Base-by-base conservation (phyloP, 2,113 vertebrate genomes). In the Empidonax traillii region DNA sequence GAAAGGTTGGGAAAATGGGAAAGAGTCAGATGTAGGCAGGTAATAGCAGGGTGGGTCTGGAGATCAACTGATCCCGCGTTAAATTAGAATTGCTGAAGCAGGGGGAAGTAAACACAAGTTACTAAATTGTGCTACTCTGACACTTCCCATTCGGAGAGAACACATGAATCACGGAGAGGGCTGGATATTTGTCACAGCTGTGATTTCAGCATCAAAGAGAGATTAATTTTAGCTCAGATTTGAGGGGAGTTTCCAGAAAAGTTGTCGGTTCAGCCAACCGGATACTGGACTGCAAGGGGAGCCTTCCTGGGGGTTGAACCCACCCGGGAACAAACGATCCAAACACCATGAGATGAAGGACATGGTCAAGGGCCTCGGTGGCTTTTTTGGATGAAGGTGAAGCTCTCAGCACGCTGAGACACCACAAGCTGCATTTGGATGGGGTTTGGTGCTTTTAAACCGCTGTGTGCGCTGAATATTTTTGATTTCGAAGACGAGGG, bases 141-240 rank as follows among this genome's bases (percentile, higher is more conserved):
- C 71, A 94, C 84, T 97, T 97, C 90, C 86, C 97, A 83, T 93
- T 97, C 96, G 71, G 82, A 91, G 31, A 93, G 47, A 95, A 59
- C 88, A 72, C 90, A 96, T 97, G 94, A 98, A 97, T 97, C 97
- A 97, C 35, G 63, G 90, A 92, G 84, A 74, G 93, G 92, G 83
- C 93, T 91, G 93, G 88, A 95, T 85, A 88, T 96, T 96, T 95
- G 95, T 96, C 97, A 97, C 92, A 96, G 97, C 94, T 92, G 94
- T 96, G 97, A 97, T 96, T 97, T 97, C 93, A 91, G 93, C 93
- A 88, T 92, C 94, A 93, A 84, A 95, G 91, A 93, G 94, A 89
- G 93, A 89, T 93, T 93, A 97, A 97, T 96, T 97, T 97, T 96
- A 95, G 93, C 83, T 46, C 69, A 44, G 71, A 92, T 94, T 93